Conservation (phyloP, 92 coral and sea anemone species). For the Phenganax stokvisi region DNA sequence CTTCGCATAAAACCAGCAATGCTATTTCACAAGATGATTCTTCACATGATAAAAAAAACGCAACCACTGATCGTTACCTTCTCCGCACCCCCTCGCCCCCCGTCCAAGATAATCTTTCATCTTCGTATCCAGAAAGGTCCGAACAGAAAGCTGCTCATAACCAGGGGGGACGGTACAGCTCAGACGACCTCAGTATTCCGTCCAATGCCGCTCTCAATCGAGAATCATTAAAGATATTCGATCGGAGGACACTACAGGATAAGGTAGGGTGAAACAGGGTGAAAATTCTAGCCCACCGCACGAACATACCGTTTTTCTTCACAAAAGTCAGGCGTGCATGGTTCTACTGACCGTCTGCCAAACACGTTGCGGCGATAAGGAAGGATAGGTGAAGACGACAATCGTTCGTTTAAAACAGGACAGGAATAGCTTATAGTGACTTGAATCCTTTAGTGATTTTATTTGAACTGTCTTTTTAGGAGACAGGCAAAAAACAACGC, state of each 20-base stretch:
- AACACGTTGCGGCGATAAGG: too few species aligned
- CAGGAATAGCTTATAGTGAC: too few species aligned
- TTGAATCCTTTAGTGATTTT: not conserved
- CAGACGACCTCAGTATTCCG: conserved; percentile 24
- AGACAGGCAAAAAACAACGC: not conserved
- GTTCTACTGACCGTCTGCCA: too few species aligned
- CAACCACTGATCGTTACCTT: not conserved
- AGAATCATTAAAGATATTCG: conserved; percentile 24
- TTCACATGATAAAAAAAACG: not conserved
- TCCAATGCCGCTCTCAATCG: conserved; percentile 1
- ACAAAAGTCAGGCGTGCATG: too few species aligned
- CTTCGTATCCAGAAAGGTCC: conserved; percentile 26
- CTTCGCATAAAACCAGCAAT: not conserved
- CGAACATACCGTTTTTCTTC: too few species aligned
- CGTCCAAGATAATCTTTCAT: conserved; percentile 11
- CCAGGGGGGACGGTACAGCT: conserved; percentile 24
- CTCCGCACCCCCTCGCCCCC: conserved; percentile 26
- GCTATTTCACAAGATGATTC: not conserved
- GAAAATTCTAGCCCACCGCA: too few species aligned
- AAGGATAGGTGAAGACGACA: too few species aligned
- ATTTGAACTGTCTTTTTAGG: not conserved
- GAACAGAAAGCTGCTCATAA: not conserved
- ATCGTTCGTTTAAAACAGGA: too few species aligned
- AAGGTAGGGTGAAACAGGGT: conserved; percentile 6
- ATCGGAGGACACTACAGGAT: conserved; percentile 11